Percentiles rank a stretch among this genome's conserved stretches.
Evolutionary conservation across 2,113 vertebrate genomes (phyloP).

Genomic region (Phrynosoma platyrhinos): DNA sequence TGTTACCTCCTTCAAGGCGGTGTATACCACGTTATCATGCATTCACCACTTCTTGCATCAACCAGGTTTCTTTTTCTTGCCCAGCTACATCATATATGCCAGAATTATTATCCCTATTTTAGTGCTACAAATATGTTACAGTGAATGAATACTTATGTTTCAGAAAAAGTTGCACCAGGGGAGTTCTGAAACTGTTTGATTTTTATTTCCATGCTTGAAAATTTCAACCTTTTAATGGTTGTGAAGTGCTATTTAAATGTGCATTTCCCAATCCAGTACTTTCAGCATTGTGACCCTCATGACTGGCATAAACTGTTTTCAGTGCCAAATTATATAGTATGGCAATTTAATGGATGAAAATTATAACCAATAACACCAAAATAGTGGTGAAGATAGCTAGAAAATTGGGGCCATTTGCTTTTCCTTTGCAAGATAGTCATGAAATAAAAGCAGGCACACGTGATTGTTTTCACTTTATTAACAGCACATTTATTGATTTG

Average conservation of each 20-base stretch:
- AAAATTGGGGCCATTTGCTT: neutral
- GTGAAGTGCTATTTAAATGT: neutral
- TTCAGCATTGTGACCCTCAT: neutral
- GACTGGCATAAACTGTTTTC: neutral
- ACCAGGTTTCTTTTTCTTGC: no score
- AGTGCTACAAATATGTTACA: neutral
- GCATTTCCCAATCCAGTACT: neutral
- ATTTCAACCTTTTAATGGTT: neutral
- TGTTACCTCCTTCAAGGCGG: no score
- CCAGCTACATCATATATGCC: no score
- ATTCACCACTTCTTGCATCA: no score
- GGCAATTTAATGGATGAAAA: neutral
- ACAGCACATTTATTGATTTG: neutral
- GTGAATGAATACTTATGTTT: neutral
- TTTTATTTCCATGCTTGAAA: neutral
- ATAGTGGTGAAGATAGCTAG: neutral
- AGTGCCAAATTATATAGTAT: neutral
- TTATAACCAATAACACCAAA: neutral
- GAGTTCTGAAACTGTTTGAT: neutral
- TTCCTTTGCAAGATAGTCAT: neutral
- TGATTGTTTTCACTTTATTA: neutral
- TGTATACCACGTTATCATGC: no score
- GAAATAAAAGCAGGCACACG: neutral
- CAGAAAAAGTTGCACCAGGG: neutral
- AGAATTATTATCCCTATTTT: neutral